Conservation (phyloP, 2,888 invertebrate genomes). For the Monoplex corrugatus region DNA sequence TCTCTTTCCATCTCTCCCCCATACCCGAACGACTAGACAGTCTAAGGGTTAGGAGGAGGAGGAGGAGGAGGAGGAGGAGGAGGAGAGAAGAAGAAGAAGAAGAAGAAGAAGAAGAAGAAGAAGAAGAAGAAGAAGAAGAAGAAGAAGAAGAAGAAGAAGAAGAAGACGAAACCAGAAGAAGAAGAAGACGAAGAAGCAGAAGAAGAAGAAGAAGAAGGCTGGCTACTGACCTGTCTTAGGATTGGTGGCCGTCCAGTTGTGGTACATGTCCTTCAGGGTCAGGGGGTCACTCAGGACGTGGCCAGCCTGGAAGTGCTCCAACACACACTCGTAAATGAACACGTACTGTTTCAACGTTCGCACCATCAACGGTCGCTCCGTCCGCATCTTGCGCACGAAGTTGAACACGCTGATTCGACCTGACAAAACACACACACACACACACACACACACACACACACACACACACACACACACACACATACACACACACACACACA, state of each 20-base stretch:
- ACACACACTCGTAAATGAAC: constrained; percentile 79
- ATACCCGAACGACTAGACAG: no score
- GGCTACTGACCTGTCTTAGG: constrained; percentile 46
- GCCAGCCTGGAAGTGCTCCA: constrained; percentile 77
- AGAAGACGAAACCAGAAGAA: no score
- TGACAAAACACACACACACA: background rate
- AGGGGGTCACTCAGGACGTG: constrained; percentile 69
- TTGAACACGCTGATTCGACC: constrained; percentile 76
- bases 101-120: background rate
- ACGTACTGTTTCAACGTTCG: constrained; percentile 78
- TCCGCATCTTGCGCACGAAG: constrained; percentile 74
- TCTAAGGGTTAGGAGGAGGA: no score
- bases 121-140: background rate
- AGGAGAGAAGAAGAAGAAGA: background rate
- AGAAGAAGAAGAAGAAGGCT: no score
- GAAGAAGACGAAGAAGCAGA: no score
- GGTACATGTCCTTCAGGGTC: constrained; percentile 72
- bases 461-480: constrained; percentile 22
- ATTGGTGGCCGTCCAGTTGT: constrained; percentile 70
- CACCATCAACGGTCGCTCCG: constrained; percentile 77
- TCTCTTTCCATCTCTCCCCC: no score
- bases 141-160: no score
- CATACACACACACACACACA: background rate
- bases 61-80: no score
- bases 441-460: background rate